Conservation (phyloP, 2,888 invertebrate species). For the Hydrotaea cyrtoneurina region DNA sequence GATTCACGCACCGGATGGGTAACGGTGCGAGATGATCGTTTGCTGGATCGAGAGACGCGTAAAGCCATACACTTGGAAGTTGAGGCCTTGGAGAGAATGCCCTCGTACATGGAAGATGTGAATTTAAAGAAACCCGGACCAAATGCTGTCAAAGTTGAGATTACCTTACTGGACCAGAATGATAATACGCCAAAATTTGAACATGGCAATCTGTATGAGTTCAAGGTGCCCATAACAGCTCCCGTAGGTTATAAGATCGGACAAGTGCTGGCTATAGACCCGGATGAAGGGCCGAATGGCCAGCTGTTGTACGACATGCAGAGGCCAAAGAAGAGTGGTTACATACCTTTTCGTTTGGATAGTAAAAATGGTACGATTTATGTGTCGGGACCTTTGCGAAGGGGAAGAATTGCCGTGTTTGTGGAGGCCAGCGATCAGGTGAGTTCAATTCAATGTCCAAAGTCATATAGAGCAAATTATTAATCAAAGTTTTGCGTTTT, state of each 20-base stretch:
- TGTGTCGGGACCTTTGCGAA: constrained; percentile 84
- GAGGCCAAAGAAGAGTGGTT: constrained; percentile 85
- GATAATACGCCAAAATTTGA: constrained; percentile 94
- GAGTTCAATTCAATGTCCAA: constrained; percentile 9
- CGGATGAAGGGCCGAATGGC: constrained; percentile 87
- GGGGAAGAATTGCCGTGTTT: constrained; percentile 90
- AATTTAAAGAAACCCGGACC: constrained; percentile 75
- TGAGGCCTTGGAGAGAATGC: constrained; percentile 89
- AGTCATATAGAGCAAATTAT: not conserved
- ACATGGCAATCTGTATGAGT: constrained; percentile 91
- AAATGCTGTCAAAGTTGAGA: constrained; percentile 88
- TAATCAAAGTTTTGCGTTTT: not conserved
- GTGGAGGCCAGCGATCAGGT: constrained; percentile 89
- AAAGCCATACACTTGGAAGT: constrained; percentile 88
- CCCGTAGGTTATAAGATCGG: constrained; percentile 88
- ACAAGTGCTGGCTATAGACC: constrained; percentile 90
- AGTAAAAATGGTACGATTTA: constrained; percentile 86
- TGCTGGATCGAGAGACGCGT: constrained; percentile 90
- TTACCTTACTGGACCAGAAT: constrained; percentile 92
- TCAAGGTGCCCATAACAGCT: constrained; percentile 86
- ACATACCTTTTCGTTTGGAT: constrained; percentile 88
- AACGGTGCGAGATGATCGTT: constrained; percentile 88
- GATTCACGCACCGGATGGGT: constrained; percentile 92
- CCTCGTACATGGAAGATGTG: constrained; percentile 80
- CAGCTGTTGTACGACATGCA: constrained; percentile 88